Conservation (phyloP, 2,888 invertebrate genomes). For the Eupeodes latifasciatus region DNA sequence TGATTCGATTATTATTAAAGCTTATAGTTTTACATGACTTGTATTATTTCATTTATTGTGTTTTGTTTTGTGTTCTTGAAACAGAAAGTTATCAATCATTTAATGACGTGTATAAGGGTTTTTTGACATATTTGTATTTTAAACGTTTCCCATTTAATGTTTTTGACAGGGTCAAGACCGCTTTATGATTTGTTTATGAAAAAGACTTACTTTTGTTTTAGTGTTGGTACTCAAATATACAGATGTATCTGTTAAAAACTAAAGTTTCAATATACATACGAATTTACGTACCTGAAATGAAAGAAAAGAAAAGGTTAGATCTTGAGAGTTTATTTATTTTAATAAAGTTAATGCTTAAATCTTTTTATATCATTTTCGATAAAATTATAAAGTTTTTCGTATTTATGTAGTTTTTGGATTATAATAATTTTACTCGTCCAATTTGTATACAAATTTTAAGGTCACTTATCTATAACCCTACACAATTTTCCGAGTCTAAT, state of each 20-base stretch:
- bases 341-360: too few species aligned
- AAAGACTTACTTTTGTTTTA: neutral
- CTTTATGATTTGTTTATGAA: neutral
- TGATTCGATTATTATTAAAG: conserved; percentile 31
- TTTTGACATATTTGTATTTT: neutral
- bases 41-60: conserved; percentile 5
- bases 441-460: too few species aligned
- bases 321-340: neutral
- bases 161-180: conserved; percentile 11
- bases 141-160: neutral
- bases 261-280: neutral
- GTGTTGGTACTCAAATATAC: too few species aligned
- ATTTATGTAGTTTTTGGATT: too few species aligned
- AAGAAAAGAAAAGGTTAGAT: neutral
- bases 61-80: neutral
- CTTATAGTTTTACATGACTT: conserved; percentile 12
- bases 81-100: conserved; percentile 13
- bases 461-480: too few species aligned
- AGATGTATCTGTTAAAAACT: neutral
- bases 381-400: too few species aligned
- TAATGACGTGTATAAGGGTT: neutral
- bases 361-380: too few species aligned
- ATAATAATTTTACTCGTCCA: too few species aligned
- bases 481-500: too few species aligned
- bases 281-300: conserved; percentile 25